Base-by-base conservation (phyloP, 23 tunicate genomes). In the Clavelina lepadiformis region DNA sequence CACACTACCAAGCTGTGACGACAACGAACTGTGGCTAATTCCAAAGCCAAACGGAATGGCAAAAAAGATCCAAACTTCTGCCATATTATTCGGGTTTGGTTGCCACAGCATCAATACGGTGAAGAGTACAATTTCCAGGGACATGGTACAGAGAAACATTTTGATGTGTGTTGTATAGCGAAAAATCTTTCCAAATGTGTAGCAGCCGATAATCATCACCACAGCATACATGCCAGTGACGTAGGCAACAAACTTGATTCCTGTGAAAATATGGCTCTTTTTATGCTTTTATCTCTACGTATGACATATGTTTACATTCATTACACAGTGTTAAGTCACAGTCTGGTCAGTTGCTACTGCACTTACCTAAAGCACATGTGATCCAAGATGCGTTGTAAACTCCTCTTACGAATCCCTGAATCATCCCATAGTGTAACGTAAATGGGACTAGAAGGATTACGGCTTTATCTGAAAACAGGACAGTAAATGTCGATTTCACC, bases 281-380 rank as follows among this genome's bases (percentile, higher is more conserved):
- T 13, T 18, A 44, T 44, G 13, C 15, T 18, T 44, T 44, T 44
- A 13, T 44, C 50, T 18, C 18, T 44, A 13, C 13, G 50, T 18
- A 13, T 44, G 13, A 44, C 15, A 44, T 18, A 11, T 44, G 50
- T 11, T 44, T 13, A 44, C 13, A 11, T 44, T 13, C 18, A 44
- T 44, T 44, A 44, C 13, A 44, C 15, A 13, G 15, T 15, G 18
- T 45, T 13, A 15, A 45, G 50, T 45, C n/a, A n/a, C n/a, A n/a
- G n/a, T n/a, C n/a, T n/a, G n/a, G n/a, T n/a, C n/a, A n/a, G 19
- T 19, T 15, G 50, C 50, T 45, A 13, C n/a, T n/a, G n/a, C n/a
- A n/a, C 91, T 68, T 60, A 83, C 92, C 92, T 32, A 83, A 35
- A 19, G 74, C 77, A 50, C 92, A 83, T 7, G 80, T 58, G 1